Evolutionary conservation across 2,888 invertebrate genomes (phyloP).

Genomic region (Tyria jacobaeae): DNA sequence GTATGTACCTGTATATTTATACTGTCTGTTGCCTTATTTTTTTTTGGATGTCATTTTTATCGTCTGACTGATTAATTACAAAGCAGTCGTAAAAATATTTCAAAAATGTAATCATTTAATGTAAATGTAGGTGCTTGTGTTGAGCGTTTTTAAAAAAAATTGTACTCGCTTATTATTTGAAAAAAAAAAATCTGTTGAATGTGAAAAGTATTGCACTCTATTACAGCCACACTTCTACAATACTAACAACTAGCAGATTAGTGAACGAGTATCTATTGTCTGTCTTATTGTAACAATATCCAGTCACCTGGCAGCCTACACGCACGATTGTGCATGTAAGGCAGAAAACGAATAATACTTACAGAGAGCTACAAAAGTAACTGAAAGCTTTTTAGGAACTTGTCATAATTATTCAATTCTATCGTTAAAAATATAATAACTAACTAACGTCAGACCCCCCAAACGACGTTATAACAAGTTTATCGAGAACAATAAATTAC

Average conservation of each 20-base stretch:
- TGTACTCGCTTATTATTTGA: too few species aligned
- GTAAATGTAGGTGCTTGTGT: too few species aligned
- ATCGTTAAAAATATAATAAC: conserved; percentile 5
- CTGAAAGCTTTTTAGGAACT: neutral
- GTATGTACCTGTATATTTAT: neutral
- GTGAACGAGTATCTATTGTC: too few species aligned
- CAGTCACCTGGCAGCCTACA: too few species aligned
- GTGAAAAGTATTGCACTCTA: too few species aligned
- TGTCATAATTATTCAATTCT: neutral
- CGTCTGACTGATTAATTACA: neutral
- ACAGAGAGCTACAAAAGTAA: neutral
- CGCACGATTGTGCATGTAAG: too few species aligned
- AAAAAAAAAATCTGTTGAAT: too few species aligned
- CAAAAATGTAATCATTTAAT: too few species aligned
- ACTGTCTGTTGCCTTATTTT: neutral
- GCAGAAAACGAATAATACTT: neutral
- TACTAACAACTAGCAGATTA: too few species aligned
- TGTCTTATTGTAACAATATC: too few species aligned
- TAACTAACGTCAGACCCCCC: conserved; percentile 45
- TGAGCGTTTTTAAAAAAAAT: too few species aligned
- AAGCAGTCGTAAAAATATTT: neutral
- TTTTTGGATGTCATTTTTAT: neutral
- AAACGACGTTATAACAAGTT: conserved; percentile 30
- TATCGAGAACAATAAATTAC: conserved; percentile 43
- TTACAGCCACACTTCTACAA: too few species aligned